phyloP scores from a whole-genome alignment of 1,140 invertebrate genomes.

The Antheraea mylitta region DNA sequence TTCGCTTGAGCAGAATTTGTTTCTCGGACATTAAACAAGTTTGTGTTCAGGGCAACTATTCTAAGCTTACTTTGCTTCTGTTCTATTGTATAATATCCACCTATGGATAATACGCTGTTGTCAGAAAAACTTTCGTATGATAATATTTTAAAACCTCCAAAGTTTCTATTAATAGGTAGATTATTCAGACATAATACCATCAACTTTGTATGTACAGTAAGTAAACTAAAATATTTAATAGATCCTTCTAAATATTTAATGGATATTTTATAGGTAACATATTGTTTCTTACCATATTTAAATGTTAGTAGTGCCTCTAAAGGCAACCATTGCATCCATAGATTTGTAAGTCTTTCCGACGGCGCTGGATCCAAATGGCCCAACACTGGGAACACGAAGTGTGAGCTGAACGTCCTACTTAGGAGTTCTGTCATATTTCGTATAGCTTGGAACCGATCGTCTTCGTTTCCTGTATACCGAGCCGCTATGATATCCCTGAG shows the following conservation, averaged over 20 bases:
- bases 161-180: no score
- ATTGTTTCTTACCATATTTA: slow-evolving; percentile 82
- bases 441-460: slow-evolving; percentile 71
- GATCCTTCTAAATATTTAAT: no score
- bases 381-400: slow-evolving; percentile 91
- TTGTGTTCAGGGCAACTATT: slow-evolving; percentile 93
- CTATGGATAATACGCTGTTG: slow-evolving; percentile 66
- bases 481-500: slow-evolving; percentile 70
- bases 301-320: slow-evolving; percentile 89
- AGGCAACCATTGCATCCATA: slow-evolving; percentile 91
- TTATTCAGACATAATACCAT: no score
- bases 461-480: slow-evolving; percentile 49
- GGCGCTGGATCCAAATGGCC: slow-evolving; percentile 83
- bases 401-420: slow-evolving; percentile 87
- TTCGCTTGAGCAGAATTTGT: slow-evolving; percentile 52
- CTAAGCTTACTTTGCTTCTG: slow-evolving; percentile 87
- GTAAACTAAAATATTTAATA: no score
- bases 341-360: slow-evolving; percentile 82
- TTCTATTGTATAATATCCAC: slow-evolving; percentile 93
- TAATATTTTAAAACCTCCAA: no score
- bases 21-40: slow-evolving; percentile 79
- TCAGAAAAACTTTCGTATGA: no score
- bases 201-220: no score
- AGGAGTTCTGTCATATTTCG: slow-evolving; percentile 90
- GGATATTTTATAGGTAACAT: no score